Percentiles rank a stretch among this genome's conserved stretches.
Conservation (phyloP, 2,113 vertebrate genomes). For the Atlantisia rogersi region DNA sequence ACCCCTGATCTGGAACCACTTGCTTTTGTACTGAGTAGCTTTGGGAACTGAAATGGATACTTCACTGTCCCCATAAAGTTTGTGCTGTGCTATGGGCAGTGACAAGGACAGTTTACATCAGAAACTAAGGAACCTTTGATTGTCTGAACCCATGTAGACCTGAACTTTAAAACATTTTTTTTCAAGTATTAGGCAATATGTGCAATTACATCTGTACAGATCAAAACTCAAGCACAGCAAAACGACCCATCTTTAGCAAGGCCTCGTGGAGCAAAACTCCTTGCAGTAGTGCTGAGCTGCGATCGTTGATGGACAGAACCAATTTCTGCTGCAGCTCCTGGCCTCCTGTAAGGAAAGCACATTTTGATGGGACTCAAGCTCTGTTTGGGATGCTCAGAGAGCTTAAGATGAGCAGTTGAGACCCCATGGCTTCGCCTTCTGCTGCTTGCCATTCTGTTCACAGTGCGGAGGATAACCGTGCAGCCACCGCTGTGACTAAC, state of each 20-base stretch:
- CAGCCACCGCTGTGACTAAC: not conserved
- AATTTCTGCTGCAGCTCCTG: not conserved
- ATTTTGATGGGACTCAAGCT: not conserved
- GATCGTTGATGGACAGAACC: not conserved
- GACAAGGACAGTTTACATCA: not conserved
- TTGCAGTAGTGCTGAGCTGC: not conserved
- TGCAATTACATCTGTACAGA: not conserved
- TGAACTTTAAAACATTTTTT: not conserved
- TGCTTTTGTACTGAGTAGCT: not conserved
- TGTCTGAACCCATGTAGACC: not conserved
- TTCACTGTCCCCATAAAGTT: not conserved
- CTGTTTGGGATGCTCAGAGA: not conserved
- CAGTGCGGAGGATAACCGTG: not conserved
- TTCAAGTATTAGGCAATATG: fast-evolving
- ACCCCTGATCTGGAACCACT: not conserved
- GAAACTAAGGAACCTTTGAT: not conserved
- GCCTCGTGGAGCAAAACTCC: not conserved
- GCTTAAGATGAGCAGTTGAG: not conserved
- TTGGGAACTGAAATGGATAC: not conserved
- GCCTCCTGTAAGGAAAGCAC: not conserved
- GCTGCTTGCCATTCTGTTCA: not conserved
- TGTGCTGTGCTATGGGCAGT: not conserved
- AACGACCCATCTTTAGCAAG: not conserved
- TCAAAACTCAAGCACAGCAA: not conserved
- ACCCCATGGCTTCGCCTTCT: not conserved